Conservation (phyloP, 2,797 vertebrate genomes). For the Natrix natrix region DNA sequence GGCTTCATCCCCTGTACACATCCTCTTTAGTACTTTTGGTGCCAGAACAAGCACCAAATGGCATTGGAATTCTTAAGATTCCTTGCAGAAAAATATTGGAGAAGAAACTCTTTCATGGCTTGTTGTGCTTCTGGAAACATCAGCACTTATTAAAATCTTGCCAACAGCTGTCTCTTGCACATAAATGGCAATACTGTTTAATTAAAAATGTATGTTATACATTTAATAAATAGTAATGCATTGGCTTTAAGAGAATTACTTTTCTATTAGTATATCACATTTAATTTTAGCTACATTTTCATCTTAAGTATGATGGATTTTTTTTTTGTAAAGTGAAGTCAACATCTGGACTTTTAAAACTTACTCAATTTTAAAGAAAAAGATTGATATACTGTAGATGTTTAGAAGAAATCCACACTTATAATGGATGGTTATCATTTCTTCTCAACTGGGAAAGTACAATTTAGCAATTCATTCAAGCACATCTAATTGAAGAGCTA, state of each 20-base stretch:
- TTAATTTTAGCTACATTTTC: conserved; percentile 25
- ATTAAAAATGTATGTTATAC: not conserved
- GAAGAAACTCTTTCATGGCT: not conserved
- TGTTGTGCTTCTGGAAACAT: not conserved
- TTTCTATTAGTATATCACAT: not conserved
- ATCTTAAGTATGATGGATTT: not conserved
- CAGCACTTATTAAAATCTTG: not conserved
- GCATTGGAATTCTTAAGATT: not conserved
- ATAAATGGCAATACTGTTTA: not conserved
- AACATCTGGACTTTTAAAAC: not conserved
- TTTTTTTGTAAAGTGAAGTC: not conserved
- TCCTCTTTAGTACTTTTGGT: not conserved
- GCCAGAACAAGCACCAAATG: not conserved
- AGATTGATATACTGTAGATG: not conserved
- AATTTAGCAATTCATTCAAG: conserved; percentile 25
- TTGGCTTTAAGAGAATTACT: not conserved
- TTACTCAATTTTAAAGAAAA: not conserved
- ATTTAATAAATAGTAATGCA: not conserved
- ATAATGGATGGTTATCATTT: conserved; percentile 19
- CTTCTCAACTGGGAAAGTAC: conserved; percentile 20
- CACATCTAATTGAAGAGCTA: conserved; percentile 12
- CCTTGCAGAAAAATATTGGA: not conserved
- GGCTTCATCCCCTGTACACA: not conserved
- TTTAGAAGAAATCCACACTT: not conserved
- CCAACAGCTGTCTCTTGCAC: not conserved